These are phyloP conservation scores for Haemorhous mexicanus DNA, from an alignment of 2,113 vertebrate genomes.

Conservation along the genomic window DNA sequence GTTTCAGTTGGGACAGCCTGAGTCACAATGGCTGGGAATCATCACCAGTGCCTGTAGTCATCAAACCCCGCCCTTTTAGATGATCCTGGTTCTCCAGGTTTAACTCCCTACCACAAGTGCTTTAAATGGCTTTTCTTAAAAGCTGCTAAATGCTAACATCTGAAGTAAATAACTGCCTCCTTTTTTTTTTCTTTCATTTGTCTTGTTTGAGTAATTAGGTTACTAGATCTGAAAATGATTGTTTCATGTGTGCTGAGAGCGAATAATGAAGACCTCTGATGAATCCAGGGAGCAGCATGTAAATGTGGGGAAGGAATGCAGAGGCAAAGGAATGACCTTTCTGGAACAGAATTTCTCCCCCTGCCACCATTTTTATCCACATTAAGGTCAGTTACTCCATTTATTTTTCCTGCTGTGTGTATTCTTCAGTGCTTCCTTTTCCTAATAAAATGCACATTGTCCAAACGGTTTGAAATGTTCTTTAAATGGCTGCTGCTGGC, in stretches of 20 bases:
- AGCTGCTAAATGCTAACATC: background rate
- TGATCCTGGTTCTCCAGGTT: background rate
- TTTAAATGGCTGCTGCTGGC: background rate
- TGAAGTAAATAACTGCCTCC: background rate
- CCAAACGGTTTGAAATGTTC: background rate
- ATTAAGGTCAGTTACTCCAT: background rate
- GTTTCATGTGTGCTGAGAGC: slow-evolving; percentile 22
- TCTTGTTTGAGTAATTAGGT: slow-evolving; percentile 40
- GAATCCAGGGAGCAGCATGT: slow-evolving; percentile 7
- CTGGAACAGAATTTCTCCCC: slow-evolving; percentile 51
- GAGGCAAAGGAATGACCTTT: slow-evolving; percentile 72
- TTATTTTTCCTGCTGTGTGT: slow-evolving; percentile 39
- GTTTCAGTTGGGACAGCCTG: background rate
- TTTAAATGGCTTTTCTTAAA: background rate
- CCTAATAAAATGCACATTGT: slow-evolving; percentile 43
- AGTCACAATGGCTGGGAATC: background rate
- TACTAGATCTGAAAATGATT: slow-evolving; percentile 48
- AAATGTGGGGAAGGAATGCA: slow-evolving; percentile 60
- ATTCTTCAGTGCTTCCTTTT: slow-evolving; percentile 26
- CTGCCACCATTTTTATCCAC: background rate
- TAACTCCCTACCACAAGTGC: background rate
- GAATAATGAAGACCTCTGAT: slow-evolving; percentile 76
- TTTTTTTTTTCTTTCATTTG: background rate
- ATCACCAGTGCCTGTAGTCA: fast-evolving
- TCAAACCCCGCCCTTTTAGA: background rate